A percentile compares a stretch with the other conserved stretches of the same genome.
These are phyloP conservation scores for Perizoma affinitatum DNA, from an alignment of 2,888 invertebrate species.

Conservation along the genomic window DNA sequence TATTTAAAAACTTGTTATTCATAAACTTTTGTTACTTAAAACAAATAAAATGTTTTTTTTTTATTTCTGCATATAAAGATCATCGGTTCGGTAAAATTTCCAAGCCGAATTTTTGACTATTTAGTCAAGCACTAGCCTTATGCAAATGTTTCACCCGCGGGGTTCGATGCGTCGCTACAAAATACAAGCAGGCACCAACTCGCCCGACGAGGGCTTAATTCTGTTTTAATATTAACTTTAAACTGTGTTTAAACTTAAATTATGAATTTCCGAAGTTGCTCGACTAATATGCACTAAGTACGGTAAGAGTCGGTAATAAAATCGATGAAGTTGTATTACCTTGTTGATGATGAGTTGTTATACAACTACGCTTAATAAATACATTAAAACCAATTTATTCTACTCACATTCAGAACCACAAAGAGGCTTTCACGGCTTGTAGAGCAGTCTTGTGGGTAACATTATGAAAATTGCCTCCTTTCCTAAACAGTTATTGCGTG, in stretches of 20 bases:
- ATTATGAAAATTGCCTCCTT: constrained; percentile 56
- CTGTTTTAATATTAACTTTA: constrained; percentile 59
- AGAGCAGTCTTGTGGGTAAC: constrained; percentile 41
- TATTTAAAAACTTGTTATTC: too few relatives aligned
- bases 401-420: constrained; percentile 45
- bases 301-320: constrained; percentile 7
- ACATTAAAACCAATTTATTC: constrained; percentile 31
- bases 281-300: constrained; percentile 31
- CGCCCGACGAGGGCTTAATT: constrained; percentile 52
- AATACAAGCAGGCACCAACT: constrained; percentile 47
- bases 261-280: constrained; percentile 49
- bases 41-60: too few relatives aligned
- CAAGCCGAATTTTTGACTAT: constrained; percentile 5
- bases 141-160: constrained; percentile 43
- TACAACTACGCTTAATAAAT: constrained; percentile 3
- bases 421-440: constrained; percentile 41
- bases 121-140: constrained; percentile 36
- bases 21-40: too few relatives aligned
- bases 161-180: constrained; percentile 44
- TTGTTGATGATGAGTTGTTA: neutral
- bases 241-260: constrained; percentile 50
- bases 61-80: neutral
- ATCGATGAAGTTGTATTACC: too few relatives aligned
- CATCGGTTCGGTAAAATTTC: neutral
- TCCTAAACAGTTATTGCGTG: constrained; percentile 51